A percentile compares a stretch with the other conserved stretches of the same genome.
phyloP scores from a whole-genome alignment of 2,113 vertebrate genomes.

The Ceuthmochares aereus region DNA sequence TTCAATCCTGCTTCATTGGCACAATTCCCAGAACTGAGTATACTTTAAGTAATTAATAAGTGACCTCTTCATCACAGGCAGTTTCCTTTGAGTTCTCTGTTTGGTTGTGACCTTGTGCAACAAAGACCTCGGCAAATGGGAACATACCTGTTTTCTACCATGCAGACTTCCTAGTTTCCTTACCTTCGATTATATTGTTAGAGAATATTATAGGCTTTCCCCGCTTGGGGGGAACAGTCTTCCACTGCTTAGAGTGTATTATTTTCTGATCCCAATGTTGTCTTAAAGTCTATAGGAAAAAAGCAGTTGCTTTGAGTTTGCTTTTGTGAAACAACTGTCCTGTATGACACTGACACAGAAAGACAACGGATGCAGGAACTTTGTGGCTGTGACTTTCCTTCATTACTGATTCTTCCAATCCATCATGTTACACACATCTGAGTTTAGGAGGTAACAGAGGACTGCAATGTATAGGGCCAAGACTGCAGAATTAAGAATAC shows the following conservation, averaged over 20 bases:
- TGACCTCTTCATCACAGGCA: background rate
- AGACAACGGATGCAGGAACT: background rate
- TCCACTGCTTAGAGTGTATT: background rate
- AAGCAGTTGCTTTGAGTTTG: background rate
- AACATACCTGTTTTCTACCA: background rate
- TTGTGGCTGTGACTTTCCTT: background rate
- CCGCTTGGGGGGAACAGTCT: background rate
- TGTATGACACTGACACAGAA: background rate
- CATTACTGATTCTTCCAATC: background rate
- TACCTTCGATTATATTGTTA: background rate
- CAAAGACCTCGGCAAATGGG: background rate
- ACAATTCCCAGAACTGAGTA: background rate
- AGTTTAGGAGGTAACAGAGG: background rate
- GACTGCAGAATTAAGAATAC: background rate
- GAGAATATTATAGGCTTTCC: background rate
- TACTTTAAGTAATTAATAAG: background rate
- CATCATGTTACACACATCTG: background rate
- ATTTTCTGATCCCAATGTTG: background rate
- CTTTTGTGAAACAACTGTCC: background rate
- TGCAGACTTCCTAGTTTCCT: background rate
- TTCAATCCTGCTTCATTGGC: background rate
- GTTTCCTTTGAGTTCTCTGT: background rate
- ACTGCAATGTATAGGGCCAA: background rate
- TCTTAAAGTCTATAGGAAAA: background rate
- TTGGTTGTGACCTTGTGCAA: background rate